phyloP scores from a whole-genome alignment of 2,888 invertebrate species.

The Xanthia icteritia region DNA sequence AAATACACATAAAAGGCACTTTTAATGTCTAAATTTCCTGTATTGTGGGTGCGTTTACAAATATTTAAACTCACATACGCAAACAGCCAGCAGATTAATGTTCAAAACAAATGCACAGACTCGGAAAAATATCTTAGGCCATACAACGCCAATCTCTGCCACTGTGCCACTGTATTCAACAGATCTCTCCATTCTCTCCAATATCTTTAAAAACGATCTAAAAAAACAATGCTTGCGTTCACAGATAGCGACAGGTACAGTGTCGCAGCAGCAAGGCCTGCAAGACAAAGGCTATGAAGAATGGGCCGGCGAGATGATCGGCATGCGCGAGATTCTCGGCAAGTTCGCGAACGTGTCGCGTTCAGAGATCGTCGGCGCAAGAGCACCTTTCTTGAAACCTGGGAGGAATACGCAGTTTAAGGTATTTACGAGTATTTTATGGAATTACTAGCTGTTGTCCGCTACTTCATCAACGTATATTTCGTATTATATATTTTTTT shows the following conservation, averaged over 20 bases:
- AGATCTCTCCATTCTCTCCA: slow-evolving; percentile 25
- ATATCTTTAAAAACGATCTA: slow-evolving; percentile 16
- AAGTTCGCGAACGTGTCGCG: slow-evolving; percentile 95
- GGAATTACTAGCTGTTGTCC: neutral
- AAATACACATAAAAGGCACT: too few relatives aligned
- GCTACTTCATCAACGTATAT: too few relatives aligned
- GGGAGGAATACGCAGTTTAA: slow-evolving; percentile 98
- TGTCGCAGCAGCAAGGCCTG: slow-evolving; percentile 94
- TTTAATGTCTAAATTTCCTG: neutral
- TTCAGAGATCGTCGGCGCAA: slow-evolving; percentile 95
- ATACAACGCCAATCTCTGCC: slow-evolving; percentile 17
- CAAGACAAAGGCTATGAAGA: slow-evolving; percentile 97
- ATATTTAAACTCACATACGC: too few relatives aligned
- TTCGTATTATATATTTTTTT: neutral
- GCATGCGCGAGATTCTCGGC: slow-evolving; percentile 96
- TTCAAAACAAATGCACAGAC: neutral
- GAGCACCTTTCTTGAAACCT: slow-evolving; percentile 97
- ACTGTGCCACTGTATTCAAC: slow-evolving; percentile 2
- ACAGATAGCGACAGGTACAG: slow-evolving; percentile 91
- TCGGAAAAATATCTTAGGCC: slow-evolving; percentile 1
- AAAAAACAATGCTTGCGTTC: slow-evolving; percentile 34
- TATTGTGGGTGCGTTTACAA: too few relatives aligned
- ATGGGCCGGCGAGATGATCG: slow-evolving; percentile 98
- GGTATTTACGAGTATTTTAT: slow-evolving; percentile 82
- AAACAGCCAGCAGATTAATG: neutral